Evolutionary conservation across 1,140 invertebrate species (phyloP), one percentile per base, ranked within the genome.

Genomic region (Cyrtorhinus lividipennis): DNA sequence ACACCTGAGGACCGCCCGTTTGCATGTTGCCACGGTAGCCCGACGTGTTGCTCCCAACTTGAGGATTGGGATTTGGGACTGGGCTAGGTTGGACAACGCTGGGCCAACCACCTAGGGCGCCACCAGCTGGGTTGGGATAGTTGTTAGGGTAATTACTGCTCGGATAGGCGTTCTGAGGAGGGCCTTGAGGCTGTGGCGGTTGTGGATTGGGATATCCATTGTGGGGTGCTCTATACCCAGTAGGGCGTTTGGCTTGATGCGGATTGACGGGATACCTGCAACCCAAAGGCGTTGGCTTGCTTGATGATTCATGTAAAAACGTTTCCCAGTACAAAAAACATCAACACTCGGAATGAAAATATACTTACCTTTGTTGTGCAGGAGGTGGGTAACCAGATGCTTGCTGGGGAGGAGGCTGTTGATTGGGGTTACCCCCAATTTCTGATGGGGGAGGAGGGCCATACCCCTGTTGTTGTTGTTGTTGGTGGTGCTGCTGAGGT

Each of bases 241-340:
- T 22, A 1, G 58, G 20, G 38, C 61, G 61, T 44, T 60, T 60
- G n/a, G 13, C 24, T 24, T 59, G 30, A 25, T 64, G 63, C 15
- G 58, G 30, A 56, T 53, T 60, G 10, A 60, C 63, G 56, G 63
- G 63, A 63, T 63, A 63, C 15, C 30, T 63, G 20, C 18, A 27
- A 63, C 27, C 20, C 22, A n/a, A n/a, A n/a, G n/a, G n/a, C n/a
- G n/a, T n/a, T n/a, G n/a, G n/a, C n/a, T n/a, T n/a, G n/a, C n/a
- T n/a, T n/a, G n/a, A n/a, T n/a, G n/a, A n/a, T n/a, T n/a, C n/a
- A n/a, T n/a, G n/a, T n/a, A n/a, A n/a, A n/a, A n/a, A n/a, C n/a
- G n/a, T n/a, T n/a, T n/a, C n/a, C n/a, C n/a, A n/a, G 23, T 25
- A 24, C 18, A 30, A 18, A 12, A 2, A 2, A 24, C 23, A 58